A percentile compares a stretch with the other conserved stretches of the same genome.
phyloP scores from a whole-genome alignment of 1,140 invertebrate genomes.

The Ceratosolen solmsi region DNA sequence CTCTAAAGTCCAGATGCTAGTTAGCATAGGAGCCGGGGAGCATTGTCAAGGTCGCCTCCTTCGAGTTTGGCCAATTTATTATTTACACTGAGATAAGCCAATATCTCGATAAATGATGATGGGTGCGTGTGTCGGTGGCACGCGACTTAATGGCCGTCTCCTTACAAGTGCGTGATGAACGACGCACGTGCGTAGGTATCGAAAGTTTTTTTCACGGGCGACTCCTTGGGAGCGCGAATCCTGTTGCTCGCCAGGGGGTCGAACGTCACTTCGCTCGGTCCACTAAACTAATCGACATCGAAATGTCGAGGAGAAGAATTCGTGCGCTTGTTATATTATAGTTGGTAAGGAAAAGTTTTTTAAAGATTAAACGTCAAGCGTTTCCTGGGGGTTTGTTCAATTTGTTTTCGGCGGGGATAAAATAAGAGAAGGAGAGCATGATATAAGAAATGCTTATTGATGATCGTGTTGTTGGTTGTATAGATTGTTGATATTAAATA shows the following conservation, averaged over 20 bases:
- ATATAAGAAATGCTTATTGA: no score
- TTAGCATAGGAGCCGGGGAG: no score
- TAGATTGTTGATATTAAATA: no score
- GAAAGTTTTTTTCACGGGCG: slow-evolving; percentile 38
- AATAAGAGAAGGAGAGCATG: not conserved
- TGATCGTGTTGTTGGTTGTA: no score
- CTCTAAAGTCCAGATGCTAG: no score
- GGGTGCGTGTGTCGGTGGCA: slow-evolving; percentile 42
- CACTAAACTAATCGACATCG: slow-evolving; percentile 60
- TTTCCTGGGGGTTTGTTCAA: not conserved
- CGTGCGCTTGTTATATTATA: not conserved
- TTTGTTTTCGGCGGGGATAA: not conserved
- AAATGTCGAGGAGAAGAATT: slow-evolving; percentile 4
- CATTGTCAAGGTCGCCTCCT: not conserved
- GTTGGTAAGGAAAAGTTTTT: not conserved
- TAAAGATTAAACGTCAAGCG: not conserved
- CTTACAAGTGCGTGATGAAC: slow-evolving; percentile 60
- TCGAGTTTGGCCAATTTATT: slow-evolving; percentile 16
- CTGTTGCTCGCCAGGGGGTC: slow-evolving; percentile 64
- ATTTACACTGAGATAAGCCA: slow-evolving; percentile 22
- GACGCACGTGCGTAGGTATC: slow-evolving; percentile 57
- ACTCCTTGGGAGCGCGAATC: slow-evolving; percentile 57
- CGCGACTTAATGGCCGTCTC: not conserved
- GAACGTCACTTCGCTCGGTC: slow-evolving; percentile 54
- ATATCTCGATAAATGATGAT: slow-evolving; percentile 50